Conservation (phyloP, 2,113 vertebrate genomes). For the Galemys pyrenaicus region DNA sequence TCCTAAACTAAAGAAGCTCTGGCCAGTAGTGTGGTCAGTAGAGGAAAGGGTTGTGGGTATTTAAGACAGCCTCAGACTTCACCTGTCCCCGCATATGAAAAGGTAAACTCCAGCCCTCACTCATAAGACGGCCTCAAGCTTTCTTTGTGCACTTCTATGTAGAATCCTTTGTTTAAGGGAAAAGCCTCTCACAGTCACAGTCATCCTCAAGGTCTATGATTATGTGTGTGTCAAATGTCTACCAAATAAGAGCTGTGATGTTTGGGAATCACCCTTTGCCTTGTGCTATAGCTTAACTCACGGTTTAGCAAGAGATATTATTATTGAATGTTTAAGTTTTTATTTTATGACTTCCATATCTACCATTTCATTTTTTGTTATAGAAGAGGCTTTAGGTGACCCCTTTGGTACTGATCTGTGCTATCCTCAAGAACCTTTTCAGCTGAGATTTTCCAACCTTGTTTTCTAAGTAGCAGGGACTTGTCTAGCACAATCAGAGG, state of each 20-base stretch:
- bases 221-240: neutral
- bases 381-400: neutral
- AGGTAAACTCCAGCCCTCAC: neutral
- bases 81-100: neutral
- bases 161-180: neutral
- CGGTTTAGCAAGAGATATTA: neutral
- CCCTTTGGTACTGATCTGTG: neutral
- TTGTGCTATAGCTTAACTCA: neutral
- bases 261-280: neutral
- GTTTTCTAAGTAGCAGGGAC: neutral
- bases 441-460: neutral
- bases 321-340: neutral
- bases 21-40: neutral
- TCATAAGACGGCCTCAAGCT: neutral
- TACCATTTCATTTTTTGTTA: neutral
- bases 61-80: neutral
- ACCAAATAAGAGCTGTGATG: neutral
- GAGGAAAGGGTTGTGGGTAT: neutral
- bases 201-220: neutral
- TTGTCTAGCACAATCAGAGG: conserved; percentile 11
- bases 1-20: no score
- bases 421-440: neutral
- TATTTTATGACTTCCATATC: neutral
- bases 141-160: rapidly evolving
- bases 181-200: neutral